phyloP scores from a whole-genome alignment of 2,888 invertebrate genomes.

The Aporophyla nigra region DNA sequence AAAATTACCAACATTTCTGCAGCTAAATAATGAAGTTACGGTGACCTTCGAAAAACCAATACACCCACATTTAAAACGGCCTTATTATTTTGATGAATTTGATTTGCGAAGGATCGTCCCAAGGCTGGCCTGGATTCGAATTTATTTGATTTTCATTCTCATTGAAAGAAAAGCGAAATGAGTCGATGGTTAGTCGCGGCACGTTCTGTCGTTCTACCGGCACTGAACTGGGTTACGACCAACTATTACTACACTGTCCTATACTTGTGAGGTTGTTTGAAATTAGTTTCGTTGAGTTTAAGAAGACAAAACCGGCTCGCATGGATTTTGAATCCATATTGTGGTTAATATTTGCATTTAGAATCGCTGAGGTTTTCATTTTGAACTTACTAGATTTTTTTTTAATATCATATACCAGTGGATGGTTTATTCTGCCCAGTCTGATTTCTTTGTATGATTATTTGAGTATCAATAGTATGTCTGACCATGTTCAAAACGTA shows the following conservation, averaged over 20 bases:
- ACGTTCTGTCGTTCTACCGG: slow-evolving; percentile 50
- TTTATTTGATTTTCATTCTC: slow-evolving; percentile 62
- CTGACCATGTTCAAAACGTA: background rate
- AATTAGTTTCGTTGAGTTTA: slow-evolving; percentile 49
- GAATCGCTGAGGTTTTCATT: background rate
- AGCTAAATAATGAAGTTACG: slow-evolving; percentile 8
- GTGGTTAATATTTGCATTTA: background rate
- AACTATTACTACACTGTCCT: slow-evolving; percentile 33
- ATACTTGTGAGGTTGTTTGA: slow-evolving; percentile 33
- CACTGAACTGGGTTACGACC: slow-evolving; percentile 37
- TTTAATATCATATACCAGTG: background rate
- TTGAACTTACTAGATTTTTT: background rate
- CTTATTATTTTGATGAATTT: slow-evolving; percentile 58
- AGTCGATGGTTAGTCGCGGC: slow-evolving; percentile 52
- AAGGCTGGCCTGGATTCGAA: slow-evolving; percentile 51
- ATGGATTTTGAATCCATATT: slow-evolving; percentile 22
- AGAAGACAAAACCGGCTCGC: slow-evolving; percentile 17
- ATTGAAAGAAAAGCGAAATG: slow-evolving; percentile 49
- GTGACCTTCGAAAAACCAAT: slow-evolving; percentile 20
- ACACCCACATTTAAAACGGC: slow-evolving; percentile 30
- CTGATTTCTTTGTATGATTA: background rate
- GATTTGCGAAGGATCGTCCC: slow-evolving; percentile 48
- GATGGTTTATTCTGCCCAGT: too few species aligned
- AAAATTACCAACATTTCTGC: background rate
- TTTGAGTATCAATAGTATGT: background rate